These are phyloP conservation scores for Pseudococcus viburni DNA, from an alignment of 2,888 invertebrate species.

Conservation along the genomic window DNA sequence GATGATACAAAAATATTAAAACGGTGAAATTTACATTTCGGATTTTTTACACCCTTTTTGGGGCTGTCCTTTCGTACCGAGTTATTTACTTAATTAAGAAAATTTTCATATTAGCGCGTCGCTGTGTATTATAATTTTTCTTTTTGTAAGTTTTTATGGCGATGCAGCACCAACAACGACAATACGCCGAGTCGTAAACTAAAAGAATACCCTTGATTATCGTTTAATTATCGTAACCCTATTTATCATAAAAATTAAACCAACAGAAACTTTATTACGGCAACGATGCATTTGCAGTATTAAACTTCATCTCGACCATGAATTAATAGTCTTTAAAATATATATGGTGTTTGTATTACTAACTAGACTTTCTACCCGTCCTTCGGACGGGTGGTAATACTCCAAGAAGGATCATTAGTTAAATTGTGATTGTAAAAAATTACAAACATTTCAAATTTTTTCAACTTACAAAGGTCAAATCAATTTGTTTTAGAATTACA, in stretches of 20 bases:
- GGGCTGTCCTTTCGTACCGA: neutral
- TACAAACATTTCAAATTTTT: too few relatives aligned
- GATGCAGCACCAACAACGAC: neutral
- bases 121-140: neutral
- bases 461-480: too few relatives aligned
- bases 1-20: neutral
- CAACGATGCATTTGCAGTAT: neutral
- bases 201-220: conserved; percentile 31
- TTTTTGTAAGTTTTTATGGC: neutral
- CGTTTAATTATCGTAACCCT: conserved; percentile 31
- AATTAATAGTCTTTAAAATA: neutral
- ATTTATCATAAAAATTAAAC: conserved; percentile 7
- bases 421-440: too few relatives aligned
- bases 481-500: too few relatives aligned
- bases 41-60: neutral
- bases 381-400: too few relatives aligned
- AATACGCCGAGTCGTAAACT: neutral
- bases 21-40: neutral
- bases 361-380: too few relatives aligned
- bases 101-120: neutral
- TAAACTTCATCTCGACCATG: conserved; percentile 25
- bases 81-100: conserved; percentile 22
- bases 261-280: neutral
- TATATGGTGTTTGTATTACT: neutral
- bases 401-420: too few relatives aligned